phyloP scores from a whole-genome alignment of 1,140 invertebrate genomes.

The Laodelphax striatellus region DNA sequence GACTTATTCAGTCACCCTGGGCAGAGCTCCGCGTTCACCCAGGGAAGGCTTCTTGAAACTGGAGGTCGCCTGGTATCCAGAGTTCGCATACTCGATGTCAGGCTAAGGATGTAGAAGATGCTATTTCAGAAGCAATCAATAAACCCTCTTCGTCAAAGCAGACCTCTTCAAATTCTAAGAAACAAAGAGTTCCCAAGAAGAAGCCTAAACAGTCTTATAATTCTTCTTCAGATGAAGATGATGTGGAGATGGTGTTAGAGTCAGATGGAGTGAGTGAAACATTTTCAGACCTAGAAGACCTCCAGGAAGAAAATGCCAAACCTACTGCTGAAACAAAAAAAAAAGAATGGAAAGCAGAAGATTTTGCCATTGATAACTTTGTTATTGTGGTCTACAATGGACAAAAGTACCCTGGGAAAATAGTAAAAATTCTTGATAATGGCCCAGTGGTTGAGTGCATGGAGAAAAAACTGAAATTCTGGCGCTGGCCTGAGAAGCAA shows the following conservation, averaged over 20 bases:
- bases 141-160: slow-evolving; percentile 5
- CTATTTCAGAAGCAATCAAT: slow-evolving; percentile 3
- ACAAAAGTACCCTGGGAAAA: slow-evolving; percentile 8
- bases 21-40: no score
- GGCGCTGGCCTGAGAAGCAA: slow-evolving; percentile 8
- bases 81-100: no score
- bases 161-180: neutral
- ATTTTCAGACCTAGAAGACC: slow-evolving; percentile 7
- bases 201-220: slow-evolving; percentile 6
- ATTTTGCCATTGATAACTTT: slow-evolving; percentile 7
- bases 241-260: slow-evolving; percentile 1
- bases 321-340: neutral
- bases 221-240: slow-evolving; percentile 5
- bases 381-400: slow-evolving; percentile 2
- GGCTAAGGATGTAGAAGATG: slow-evolving; percentile 3
- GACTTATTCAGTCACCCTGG: no score
- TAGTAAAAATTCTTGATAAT: neutral
- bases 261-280: slow-evolving; percentile 5
- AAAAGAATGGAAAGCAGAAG: neutral
- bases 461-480: slow-evolving; percentile 5
- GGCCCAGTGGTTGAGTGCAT: slow-evolving; percentile 3
- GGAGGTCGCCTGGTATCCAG: no score
- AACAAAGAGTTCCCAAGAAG: neutral
- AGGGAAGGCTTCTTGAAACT: no score
- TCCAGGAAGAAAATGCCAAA: neutral